These are phyloP conservation scores for Cirrhinus molitorella DNA, from an alignment of 2,797 vertebrate species.

Conservation along the genomic window DNA sequence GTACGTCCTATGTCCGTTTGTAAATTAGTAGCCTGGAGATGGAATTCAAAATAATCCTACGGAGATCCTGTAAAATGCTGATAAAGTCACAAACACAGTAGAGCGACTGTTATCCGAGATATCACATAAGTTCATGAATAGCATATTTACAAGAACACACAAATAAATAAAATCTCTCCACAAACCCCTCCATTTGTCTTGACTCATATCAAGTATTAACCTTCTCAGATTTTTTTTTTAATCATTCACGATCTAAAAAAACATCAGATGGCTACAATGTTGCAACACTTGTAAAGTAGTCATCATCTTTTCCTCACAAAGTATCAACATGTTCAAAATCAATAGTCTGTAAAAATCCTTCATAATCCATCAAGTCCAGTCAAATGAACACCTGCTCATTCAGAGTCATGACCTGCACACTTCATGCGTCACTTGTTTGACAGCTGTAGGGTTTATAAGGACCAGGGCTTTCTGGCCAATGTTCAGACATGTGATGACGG, in stretches of 20 bases:
- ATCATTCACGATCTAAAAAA: not conserved
- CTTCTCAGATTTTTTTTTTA: not conserved
- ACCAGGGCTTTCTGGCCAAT: conserved; percentile 19
- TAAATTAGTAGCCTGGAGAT: not conserved
- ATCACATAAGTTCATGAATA: conserved; percentile 22
- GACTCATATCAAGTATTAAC: conserved; percentile 25
- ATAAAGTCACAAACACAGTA: conserved; percentile 39
- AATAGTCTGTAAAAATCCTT: conserved; percentile 50
- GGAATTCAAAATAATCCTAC: conserved; percentile 27
- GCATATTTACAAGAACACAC: conserved; percentile 59
- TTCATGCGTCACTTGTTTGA: not conserved
- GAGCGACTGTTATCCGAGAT: conserved; percentile 10
- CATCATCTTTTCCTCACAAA: conserved; percentile 11
- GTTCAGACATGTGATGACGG: conserved; percentile 88
- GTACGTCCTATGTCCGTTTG: not conserved
- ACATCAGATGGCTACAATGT: not conserved
- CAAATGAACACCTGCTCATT: conserved; percentile 33
- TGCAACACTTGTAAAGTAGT: not conserved
- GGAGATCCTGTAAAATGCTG: conserved; percentile 24
- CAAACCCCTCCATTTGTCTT: conserved; percentile 5
- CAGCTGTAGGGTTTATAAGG: not conserved
- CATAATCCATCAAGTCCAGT: conserved; percentile 29
- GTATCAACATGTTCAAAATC: not conserved
- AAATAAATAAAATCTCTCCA: conserved; percentile 59
- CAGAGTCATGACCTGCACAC: conserved; percentile 16